Base-by-base conservation (phyloP, 2,888 invertebrate genomes). In the Andrena bucephala region DNA sequence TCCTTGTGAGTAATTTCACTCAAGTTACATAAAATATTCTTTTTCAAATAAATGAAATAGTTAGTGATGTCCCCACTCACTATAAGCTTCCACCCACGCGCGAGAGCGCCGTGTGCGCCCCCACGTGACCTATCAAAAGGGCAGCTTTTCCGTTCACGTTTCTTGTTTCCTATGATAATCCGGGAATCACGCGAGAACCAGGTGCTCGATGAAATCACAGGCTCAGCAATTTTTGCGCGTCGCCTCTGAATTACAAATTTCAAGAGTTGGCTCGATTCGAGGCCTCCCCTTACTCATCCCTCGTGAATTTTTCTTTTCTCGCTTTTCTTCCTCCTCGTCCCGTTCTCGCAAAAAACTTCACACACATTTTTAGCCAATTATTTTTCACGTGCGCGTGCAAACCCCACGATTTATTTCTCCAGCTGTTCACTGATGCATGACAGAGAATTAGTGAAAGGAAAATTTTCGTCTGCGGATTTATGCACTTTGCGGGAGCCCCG, bases 181-280 rank as follows among this genome's bases (percentile, higher is more conserved):
- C 33, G 10, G 36, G 31, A 59, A 67, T 84, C 50, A 67, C 50
- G 16, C 31, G 57, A 67, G 67, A 5, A n/a, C 36, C 27, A 52
- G 52, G 48, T 54, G 54, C 70, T 24, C 48, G 27, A 6, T 10
- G 52, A 67, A 79, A 73, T 76, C 63, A 36, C 59, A 2, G 52
- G 20, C 31, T 75, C 86, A 65, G 62, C 83, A 60, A 59, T 66
- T 77, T 77, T 77, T 71, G 36, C 59, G 20, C 62, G 62, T 8
- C 66, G 31, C 33, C 20, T 60, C 59, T 48, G 68, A 83, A 85
- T 84, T 75, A 77, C 77, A 70, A 69, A 84, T 85, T 83, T 69
- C 71, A 27, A 81, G 81, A 63, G 71, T 54, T 33, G 48, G 27
- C 52, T 27, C 62, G 57, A 29, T 48, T 71, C 8, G 20, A 50